Conservation (phyloP, 1,140 invertebrate species). For the Paraescarpia echinospica region DNA sequence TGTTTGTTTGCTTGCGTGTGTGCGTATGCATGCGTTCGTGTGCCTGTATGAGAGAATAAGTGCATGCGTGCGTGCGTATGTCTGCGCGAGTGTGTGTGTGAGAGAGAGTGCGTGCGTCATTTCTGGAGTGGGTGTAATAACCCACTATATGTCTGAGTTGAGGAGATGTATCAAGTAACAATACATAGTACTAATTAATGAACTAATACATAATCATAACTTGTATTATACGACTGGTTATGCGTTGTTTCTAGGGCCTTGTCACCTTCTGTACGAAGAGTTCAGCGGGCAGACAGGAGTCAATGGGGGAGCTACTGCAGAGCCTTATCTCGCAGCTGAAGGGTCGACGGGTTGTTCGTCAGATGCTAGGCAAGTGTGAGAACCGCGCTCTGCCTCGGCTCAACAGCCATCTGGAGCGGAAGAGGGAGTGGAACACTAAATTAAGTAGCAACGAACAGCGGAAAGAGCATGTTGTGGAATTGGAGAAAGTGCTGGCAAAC, state of each 20-base stretch:
- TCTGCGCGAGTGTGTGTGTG: no score
- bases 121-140: no score
- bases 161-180: no score
- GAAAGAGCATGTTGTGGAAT: background rate
- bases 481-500: background rate
- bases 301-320: background rate
- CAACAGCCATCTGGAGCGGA: slow-evolving; percentile 32
- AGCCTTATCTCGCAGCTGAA: background rate
- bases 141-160: no score
- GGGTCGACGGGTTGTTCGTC: slow-evolving; percentile 28
- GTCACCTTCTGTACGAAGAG: background rate
- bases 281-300: background rate
- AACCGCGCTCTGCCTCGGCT: slow-evolving; percentile 42
- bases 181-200: no score
- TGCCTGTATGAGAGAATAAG: no score
- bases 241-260: background rate
- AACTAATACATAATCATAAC: background rate
- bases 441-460: slow-evolving; percentile 22
- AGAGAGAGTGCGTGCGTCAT: no score
- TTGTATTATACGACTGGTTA: background rate
- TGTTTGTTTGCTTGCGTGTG: no score
- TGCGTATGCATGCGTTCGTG: no score
- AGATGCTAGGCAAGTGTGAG: slow-evolving; percentile 35
- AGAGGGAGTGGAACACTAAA: slow-evolving; percentile 35
- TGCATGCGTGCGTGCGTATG: no score